Percentiles rank a stretch among this genome's conserved stretches.
These are phyloP conservation scores for Coenobita brevimanus DNA, from an alignment of 1,140 invertebrate species.

Conservation along the genomic window DNA sequence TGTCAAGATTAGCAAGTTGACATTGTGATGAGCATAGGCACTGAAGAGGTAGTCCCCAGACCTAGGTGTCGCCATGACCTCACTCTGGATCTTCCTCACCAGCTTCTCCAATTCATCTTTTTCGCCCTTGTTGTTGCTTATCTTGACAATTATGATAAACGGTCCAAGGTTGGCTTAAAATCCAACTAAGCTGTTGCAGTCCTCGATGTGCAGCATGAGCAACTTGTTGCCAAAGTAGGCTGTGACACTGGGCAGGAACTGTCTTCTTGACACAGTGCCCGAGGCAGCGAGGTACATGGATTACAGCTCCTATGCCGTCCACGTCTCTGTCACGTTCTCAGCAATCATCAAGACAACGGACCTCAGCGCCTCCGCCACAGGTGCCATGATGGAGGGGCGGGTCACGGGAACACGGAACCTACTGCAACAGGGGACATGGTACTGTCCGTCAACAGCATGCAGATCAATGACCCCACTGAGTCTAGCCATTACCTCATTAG, in stretches of 20 bases:
- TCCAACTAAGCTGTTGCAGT: not conserved
- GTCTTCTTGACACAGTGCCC: conserved; percentile 16
- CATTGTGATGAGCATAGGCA: conserved; percentile 11
- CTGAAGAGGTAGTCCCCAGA: not conserved
- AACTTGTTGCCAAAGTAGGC: conserved; percentile 15
- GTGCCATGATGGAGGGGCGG: not conserved
- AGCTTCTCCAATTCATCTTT: not conserved
- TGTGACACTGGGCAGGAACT: not conserved
- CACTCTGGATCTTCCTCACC: not conserved
- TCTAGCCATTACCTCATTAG: conserved; percentile 9
- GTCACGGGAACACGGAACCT: not conserved
- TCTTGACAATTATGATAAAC: conserved; percentile 10
- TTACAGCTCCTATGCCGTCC: conserved; percentile 1
- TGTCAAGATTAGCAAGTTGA: not conserved
- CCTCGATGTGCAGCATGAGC: conserved; percentile 7
- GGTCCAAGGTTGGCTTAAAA: not conserved
- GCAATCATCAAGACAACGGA: not conserved
- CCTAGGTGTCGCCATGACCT: not conserved
- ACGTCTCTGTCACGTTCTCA: too few relatives aligned
- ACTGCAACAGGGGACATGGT: conserved; percentile 10
- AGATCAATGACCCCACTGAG: conserved; percentile 17
- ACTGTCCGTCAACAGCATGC: conserved; percentile 5
- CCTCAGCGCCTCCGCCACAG: conserved; percentile 10
- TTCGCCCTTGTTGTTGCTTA: not conserved
- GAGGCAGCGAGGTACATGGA: too few relatives aligned